Evolutionary conservation across 1,140 invertebrate species (phyloP), one percentile per base, ranked within the genome.

Genomic region (Chelonus insularis): DNA sequence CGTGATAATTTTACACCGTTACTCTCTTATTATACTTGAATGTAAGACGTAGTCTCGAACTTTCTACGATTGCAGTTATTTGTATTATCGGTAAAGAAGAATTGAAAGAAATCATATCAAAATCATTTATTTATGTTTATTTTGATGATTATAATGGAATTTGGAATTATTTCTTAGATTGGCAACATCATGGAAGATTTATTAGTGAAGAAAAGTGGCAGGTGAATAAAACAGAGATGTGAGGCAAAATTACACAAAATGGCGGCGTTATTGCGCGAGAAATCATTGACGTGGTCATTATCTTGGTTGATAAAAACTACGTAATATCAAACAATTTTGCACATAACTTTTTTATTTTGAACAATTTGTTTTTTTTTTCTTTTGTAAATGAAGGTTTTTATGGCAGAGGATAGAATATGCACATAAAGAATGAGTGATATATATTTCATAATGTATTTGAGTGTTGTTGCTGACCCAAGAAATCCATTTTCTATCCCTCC

Each of bases 201-300:
- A 25, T 18, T 18, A 34, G 34, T 36, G 34, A 55, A 21, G n/a
- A 55, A 55, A 36, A 55, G 52, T 55, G 52, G 21, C 50, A 52
- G 50, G 25, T 52, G 50, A 52, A 36, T 34, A 34, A 12, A 39
- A 51, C 7, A 32, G 16, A 12, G 12, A 11, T 12, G 9, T 20
- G 21, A 12, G n/a, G 8, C 45, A 9, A 23, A 55, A 29, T 21
- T 55, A 11, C 52, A 55, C 52, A 55, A 55, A 55, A 55, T 55
- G 52, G 52, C 52, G 34, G 34, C 34, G 14, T 18, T 14, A 43
- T 43, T 43, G 18, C 41, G 16, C 41, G 41, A 43, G 8, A 43
- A 43, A 43, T n/a, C n/a, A 43, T 16, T 8, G 14, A 14, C 41
- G 14, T 29, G 25, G 25, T 29, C 25, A 7, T 29, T 29, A 4